These are phyloP conservation scores for Coregonus suidteri DNA, from an alignment of 2,797 vertebrate genomes.

Conservation along the genomic window DNA sequence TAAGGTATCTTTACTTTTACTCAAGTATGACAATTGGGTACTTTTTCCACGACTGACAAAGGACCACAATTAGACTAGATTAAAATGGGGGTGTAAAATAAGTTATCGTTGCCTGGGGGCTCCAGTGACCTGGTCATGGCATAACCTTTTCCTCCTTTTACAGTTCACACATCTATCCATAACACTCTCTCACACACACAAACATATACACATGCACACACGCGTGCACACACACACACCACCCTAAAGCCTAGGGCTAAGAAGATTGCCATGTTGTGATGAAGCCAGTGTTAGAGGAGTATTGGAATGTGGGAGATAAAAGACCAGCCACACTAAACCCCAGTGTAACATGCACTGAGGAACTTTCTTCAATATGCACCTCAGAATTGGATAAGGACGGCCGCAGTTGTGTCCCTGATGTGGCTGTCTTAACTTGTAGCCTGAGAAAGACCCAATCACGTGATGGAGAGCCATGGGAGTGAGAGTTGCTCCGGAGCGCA, in stretches of 20 bases:
- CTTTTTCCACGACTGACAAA: no score
- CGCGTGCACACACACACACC: no score
- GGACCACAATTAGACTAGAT: slow-evolving; percentile 5
- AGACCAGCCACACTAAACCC: slow-evolving; percentile 18
- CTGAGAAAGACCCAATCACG: no score
- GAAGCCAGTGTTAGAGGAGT: slow-evolving; percentile 29
- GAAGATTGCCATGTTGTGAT: slow-evolving; percentile 35
- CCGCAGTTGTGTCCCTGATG: no score
- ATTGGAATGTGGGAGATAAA: slow-evolving; percentile 17
- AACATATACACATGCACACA: neutral
- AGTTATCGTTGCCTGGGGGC: slow-evolving; percentile 49
- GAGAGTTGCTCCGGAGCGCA: no score
- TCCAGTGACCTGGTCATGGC: slow-evolving; percentile 54
- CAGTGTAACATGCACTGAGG: slow-evolving; percentile 3
- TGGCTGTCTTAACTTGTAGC: no score
- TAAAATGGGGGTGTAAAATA: slow-evolving; percentile 28
- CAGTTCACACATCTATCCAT: slow-evolving; percentile 50
- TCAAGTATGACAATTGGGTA: no score
- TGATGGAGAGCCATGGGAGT: no score
- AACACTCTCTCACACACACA: neutral
- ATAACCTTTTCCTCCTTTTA: slow-evolving; percentile 62
- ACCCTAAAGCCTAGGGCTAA: slow-evolving; percentile 32
- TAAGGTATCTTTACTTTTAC: no score
- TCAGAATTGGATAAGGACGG: no score
- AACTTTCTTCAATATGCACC: neutral